Evolutionary conservation across 2,888 invertebrate species (phyloP), one percentile per base, ranked within the genome.

Genomic region (Zootermopsis nevadensis): DNA sequence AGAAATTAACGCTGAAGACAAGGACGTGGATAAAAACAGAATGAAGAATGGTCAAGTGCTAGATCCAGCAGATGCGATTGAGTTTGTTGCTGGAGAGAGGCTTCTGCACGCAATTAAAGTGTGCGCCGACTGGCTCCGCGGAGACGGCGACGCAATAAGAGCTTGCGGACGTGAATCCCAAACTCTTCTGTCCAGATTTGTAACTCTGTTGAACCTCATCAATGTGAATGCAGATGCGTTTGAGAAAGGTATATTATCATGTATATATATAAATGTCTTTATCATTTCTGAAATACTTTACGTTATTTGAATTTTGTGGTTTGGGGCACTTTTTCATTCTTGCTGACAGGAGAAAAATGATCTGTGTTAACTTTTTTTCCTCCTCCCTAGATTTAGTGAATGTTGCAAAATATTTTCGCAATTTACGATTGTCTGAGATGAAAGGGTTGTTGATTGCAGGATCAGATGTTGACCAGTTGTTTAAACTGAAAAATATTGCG

Each of bases 111-210:
- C 94, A 85, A 92, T 96, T 38, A 95, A 95, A 89, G 90, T 97
- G 85, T 92, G 96, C 85, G 94, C 94, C 88, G 97, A 97, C 89
- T 98, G 97, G 98, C 91, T 97, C 86, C 92, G 92, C 82, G 93
- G 94, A 81, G 96, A 97, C 89, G 93, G 94, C 82, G 94, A 95
- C 85, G 93, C 97, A 35, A 92, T 98, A 38, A 92, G 94, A 86
- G 94, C 94, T 1, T 96, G 96, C 88, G 94, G 94, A 30, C 93
- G 94, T 88, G 95, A 94, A 87, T 96, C 96, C 38, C 94, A 94
- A 74, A 93, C 94, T 77, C 91, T 98, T 82, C 93, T 97, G 88
- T 94, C 94, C 87, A 94, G 96, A 89, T 93, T 97, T 38, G 94
- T 95, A 77, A 94, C 94, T 86, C 90, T 98, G 81, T 90, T 97